These are phyloP conservation scores for Thrips palmi DNA, from an alignment of 1,140 invertebrate species.

Conservation along the genomic window DNA sequence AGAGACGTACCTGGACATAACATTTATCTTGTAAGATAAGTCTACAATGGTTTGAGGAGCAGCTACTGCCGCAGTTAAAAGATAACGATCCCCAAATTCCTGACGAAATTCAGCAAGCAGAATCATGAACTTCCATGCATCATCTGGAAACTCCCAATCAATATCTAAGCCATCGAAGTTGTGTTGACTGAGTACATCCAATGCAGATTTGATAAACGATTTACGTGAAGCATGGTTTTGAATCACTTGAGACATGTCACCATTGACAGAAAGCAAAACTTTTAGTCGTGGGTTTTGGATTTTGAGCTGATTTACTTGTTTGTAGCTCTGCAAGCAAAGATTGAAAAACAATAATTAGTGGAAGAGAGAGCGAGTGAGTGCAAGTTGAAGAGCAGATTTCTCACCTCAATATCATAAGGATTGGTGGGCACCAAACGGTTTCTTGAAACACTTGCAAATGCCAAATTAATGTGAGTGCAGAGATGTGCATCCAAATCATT, in stretches of 20 bases:
- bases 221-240: too few species aligned
- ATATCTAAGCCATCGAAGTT: slow-evolving; percentile 4
- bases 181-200: not conserved
- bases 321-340: slow-evolving; percentile 28
- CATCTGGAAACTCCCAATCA: slow-evolving; percentile 6
- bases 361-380: too few species aligned
- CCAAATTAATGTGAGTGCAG: too few species aligned
- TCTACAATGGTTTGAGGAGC: slow-evolving; percentile 52
- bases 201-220: slow-evolving; percentile 1
- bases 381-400: too few species aligned
- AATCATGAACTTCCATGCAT: not conserved
- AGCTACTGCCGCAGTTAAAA: slow-evolving; percentile 58
- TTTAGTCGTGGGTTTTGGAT: slow-evolving; percentile 45
- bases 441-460: too few species aligned
- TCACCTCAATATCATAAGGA: too few species aligned
- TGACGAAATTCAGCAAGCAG: not conserved
- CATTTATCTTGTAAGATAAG: slow-evolving; percentile 51
- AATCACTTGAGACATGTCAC: too few species aligned
- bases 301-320: slow-evolving; percentile 37
- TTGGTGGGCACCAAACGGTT: too few species aligned
- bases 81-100: too few species aligned
- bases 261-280: slow-evolving; percentile 55
- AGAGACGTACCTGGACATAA: slow-evolving; percentile 44
- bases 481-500: too few species aligned
- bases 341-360: too few species aligned